Evolutionary conservation across 2,888 invertebrate species (phyloP).

Genomic region (Lasioglossum leucozonium): DNA sequence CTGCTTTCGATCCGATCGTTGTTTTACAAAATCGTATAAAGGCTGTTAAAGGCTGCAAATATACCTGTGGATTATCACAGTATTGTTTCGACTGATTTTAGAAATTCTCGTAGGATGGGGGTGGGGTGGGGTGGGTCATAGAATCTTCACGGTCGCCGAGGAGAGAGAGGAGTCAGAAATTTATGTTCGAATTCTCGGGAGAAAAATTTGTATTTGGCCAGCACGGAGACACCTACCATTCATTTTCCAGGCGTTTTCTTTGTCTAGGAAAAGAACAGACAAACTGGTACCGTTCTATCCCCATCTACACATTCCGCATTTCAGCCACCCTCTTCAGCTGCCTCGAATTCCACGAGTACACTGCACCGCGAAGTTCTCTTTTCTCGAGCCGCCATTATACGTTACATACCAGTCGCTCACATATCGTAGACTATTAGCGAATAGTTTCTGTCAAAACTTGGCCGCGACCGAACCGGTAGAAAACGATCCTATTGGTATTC

Average conservation of each 20-base stretch:
- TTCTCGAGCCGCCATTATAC: constrained; percentile 45
- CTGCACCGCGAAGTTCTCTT: constrained; percentile 49
- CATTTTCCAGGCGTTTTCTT: constrained; percentile 38
- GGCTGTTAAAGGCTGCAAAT: neutral
- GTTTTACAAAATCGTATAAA: neutral
- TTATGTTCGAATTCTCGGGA: constrained; percentile 33
- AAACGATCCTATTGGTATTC: constrained; percentile 41
- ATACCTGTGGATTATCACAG: neutral
- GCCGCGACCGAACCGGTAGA: neutral
- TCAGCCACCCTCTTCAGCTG: constrained; percentile 52
- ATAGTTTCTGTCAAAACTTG: constrained; percentile 58
- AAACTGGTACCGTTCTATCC: constrained; percentile 48
- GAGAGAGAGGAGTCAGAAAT: neutral
- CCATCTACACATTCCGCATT: constrained; percentile 57
- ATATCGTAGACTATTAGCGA: constrained; percentile 57
- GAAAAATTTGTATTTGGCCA: constrained; percentile 37
- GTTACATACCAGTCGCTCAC: constrained; percentile 57
- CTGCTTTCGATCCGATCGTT: neutral
- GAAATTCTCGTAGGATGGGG: neutral
- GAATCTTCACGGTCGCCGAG: neutral
- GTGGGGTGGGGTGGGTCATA: neutral
- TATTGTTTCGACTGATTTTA: constrained; percentile 25
- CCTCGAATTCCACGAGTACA: constrained; percentile 58
- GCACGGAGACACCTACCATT: constrained; percentile 31
- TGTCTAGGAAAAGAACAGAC: constrained; percentile 33